These are phyloP conservation scores for Drosophila paranaensis DNA, from an alignment of 2,888 invertebrate species.

Conservation along the genomic window DNA sequence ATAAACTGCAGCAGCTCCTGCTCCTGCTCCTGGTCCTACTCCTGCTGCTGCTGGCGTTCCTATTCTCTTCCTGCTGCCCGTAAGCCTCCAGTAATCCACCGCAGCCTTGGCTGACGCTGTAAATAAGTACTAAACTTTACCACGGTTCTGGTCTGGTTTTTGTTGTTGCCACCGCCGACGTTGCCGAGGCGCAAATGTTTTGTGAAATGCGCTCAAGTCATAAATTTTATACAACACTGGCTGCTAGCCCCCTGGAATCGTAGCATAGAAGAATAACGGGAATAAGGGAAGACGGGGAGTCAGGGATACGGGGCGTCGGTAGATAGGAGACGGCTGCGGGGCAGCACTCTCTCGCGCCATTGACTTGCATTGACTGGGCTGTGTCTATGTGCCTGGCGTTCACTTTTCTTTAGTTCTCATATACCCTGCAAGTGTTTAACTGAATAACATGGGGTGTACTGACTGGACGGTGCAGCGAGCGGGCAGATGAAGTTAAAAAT, in stretches of 20 bases:
- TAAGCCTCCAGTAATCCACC: conserved; percentile 52
- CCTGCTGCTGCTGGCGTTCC: not conserved
- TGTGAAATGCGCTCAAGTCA: conserved; percentile 78
- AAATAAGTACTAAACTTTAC: conserved; percentile 76
- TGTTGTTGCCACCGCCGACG: conserved; percentile 36
- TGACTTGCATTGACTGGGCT: conserved; percentile 73
- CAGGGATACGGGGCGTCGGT: not conserved
- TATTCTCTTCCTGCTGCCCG: conserved; percentile 7
- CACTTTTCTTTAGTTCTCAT: conserved; percentile 48
- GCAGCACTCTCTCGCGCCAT: conserved; percentile 47
- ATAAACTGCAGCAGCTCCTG: conserved; percentile 63
- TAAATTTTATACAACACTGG: conserved; percentile 70
- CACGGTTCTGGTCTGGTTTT: conserved; percentile 57
- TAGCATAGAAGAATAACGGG: conserved; percentile 1
- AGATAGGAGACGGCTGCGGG: conserved; percentile 4
- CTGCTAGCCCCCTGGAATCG: conserved; percentile 27
- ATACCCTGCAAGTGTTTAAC: conserved; percentile 1
- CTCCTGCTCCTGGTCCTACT: not conserved
- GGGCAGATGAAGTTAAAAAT: not conserved
- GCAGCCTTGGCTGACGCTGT: conserved; percentile 57
- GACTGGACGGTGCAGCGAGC: not conserved
- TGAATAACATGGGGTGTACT: not conserved
- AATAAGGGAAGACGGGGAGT: not conserved
- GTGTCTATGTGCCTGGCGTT: conserved; percentile 68
- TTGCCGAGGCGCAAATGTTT: conserved; percentile 74